Base-by-base conservation (phyloP, 2,888 invertebrate species). In the Drosophila longiperda region DNA sequence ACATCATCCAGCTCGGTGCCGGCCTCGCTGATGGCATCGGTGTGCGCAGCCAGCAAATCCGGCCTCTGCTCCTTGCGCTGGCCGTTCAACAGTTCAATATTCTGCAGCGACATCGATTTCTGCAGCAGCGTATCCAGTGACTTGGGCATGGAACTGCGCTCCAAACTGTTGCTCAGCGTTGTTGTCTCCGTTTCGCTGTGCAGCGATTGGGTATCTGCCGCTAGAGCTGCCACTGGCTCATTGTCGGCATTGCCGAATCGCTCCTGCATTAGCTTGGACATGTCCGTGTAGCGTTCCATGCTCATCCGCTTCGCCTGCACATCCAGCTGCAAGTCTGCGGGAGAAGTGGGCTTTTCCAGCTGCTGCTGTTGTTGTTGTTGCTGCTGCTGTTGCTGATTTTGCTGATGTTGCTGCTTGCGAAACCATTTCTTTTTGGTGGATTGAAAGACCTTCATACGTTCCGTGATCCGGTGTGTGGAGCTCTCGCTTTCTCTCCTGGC, bases 251-350 rank as follows among this genome's bases (percentile, higher is more conserved):
- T 94, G 2, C 96, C 95, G 75, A 96, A 96, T 82, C 94, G 94
- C 80, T 96, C 96, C 90, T 96, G 95, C 74, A 96, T 94, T 66
- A 96, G 92, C 89, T 96, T 96, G 6, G 96, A 94, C 96, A 96
- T 96, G 80, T 96, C 96, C 90, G 95, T 95, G 76, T 96, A 96
- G 54, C 96, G 93, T 86, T 96, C 96, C 91, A 96, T 95, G 71
- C 95, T 96, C 92, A 95, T 95, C 78, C 95, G 95, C 87, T 95
- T 96, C 70, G 95, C 95, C 61, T 94, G 95, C 66, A 94, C 93
- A 91, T 95, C 95, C 71, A 95, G 93, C 66, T 95, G 94, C 4
- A 93, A 70, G 69, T 91, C 73, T 71, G 69, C 17, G 15, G 50
- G 8, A 11, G 26, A 38, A n/a, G 20, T 67, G 23, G 15, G 60